Evolutionary conservation across 2,888 invertebrate genomes (phyloP).

Genomic region (Tromatobia lineatoria): DNA sequence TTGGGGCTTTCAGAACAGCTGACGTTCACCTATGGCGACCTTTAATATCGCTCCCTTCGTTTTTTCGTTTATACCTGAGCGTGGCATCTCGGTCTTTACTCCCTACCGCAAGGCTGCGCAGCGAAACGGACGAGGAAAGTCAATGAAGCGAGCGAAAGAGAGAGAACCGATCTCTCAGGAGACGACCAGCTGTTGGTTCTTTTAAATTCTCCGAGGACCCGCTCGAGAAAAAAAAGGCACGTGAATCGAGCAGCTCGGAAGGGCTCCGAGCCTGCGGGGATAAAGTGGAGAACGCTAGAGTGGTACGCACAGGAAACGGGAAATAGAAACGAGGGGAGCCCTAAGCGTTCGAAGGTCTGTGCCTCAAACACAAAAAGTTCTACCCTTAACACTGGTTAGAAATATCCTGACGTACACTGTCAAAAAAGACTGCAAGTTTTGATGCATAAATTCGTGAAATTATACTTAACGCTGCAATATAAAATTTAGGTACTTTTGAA

Average conservation of each 20-base stretch:
- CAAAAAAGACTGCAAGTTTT: no score
- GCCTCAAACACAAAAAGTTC: not conserved
- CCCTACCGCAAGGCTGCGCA: conserved; percentile 1
- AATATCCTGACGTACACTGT: no score
- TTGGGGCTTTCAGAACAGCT: conserved; percentile 29
- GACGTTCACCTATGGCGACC: conserved; percentile 25
- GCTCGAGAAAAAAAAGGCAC: conserved; percentile 1
- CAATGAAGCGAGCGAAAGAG: conserved; percentile 1
- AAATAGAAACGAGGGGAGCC: conserved; percentile 14
- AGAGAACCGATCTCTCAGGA: not conserved
- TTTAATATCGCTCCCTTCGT: not conserved
- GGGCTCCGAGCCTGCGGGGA: not conserved
- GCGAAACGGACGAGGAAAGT: not conserved
- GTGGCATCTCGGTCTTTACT: not conserved
- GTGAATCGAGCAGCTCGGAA: conserved; percentile 3
- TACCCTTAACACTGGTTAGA: not conserved
- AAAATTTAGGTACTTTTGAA: no score
- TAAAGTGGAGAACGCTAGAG: not conserved
- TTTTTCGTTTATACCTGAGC: conserved; percentile 35
- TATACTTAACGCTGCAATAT: no score
- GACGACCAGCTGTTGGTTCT: conserved; percentile 29
- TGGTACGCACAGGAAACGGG: conserved; percentile 3
- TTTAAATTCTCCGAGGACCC: conserved; percentile 3
- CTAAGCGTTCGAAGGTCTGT: not conserved
- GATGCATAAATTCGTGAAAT: no score